Percentiles rank a stretch among this genome's conserved stretches.
Evolutionary conservation across 2,888 invertebrate species (phyloP).

Genomic region (Bombyx huttoni): DNA sequence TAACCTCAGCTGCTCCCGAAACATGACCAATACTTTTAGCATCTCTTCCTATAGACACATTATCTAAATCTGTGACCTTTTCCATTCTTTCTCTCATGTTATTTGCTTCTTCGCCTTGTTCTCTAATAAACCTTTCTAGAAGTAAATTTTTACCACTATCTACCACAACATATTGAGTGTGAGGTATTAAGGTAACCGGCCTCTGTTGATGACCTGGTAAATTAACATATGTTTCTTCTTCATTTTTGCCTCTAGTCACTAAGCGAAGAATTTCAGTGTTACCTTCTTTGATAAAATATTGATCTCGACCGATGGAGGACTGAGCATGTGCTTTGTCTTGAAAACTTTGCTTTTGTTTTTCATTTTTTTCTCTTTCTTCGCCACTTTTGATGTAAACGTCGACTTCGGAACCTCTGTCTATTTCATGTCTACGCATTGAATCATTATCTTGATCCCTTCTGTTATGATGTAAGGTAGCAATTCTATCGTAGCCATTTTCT

Average conservation of each 20-base stretch:
- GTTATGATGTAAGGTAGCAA: constrained; percentile 59
- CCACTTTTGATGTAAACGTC: constrained; percentile 62
- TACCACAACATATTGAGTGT: constrained; percentile 75
- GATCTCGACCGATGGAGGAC: constrained; percentile 73
- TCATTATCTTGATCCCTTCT: constrained; percentile 76
- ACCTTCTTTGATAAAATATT: constrained; percentile 86
- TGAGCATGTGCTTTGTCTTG: constrained; percentile 41
- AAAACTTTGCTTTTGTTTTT: constrained; percentile 38
- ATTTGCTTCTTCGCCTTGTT: constrained; percentile 79
- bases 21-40: constrained; percentile 61
- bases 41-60: constrained; percentile 63
- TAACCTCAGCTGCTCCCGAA: constrained; percentile 35
- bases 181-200: constrained; percentile 69
- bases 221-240: constrained; percentile 76
- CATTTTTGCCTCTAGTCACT: constrained; percentile 80
- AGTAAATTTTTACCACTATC: constrained; percentile 88
- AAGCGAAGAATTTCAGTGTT: constrained; percentile 87
- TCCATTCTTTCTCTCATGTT: constrained; percentile 68
- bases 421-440: constrained; percentile 82
- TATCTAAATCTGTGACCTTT: constrained; percentile 54
- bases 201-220: constrained; percentile 65
- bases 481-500: constrained; percentile 70
- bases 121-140: constrained; percentile 87
- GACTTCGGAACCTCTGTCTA: constrained; percentile 81
- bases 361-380: constrained; percentile 40